Evolutionary conservation across 2,888 invertebrate genomes (phyloP).

Genomic region (Dolomedes plantarius): DNA sequence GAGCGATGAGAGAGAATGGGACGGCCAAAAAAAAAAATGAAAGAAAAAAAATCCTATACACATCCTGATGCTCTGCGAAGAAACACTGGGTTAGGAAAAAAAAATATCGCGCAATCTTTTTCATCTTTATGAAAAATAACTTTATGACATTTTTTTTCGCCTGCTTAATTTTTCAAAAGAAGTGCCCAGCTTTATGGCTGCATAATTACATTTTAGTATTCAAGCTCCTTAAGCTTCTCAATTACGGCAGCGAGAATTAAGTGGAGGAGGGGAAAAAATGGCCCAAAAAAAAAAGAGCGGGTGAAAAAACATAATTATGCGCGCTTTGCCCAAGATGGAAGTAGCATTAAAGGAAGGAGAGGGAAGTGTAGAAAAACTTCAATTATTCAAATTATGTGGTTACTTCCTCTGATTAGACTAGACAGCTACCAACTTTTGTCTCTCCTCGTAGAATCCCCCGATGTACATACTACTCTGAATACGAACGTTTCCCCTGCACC

Average conservation of each 20-base stretch:
- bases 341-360: constrained; percentile 37
- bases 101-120: constrained; percentile 51
- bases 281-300: constrained; percentile 31
- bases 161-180: constrained; percentile 66
- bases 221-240: constrained; percentile 59
- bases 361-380: constrained; percentile 48
- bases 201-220: constrained; percentile 70
- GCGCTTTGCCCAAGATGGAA: constrained; percentile 22
- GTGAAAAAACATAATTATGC: constrained; percentile 61
- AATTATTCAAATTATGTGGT: constrained; percentile 71
- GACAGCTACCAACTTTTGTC: constrained; percentile 59
- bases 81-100: constrained; percentile 11
- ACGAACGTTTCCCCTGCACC: constrained; percentile 44
- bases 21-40: too few species aligned
- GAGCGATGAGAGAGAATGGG: background rate
- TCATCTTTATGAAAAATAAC: constrained; percentile 70
- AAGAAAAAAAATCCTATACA: constrained; percentile 10
- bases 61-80: background rate
- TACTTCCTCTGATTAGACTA: constrained; percentile 60
- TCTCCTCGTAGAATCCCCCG: constrained; percentile 14
- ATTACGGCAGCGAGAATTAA: constrained; percentile 68
- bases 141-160: constrained; percentile 46
- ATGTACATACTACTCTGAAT: constrained; percentile 12
- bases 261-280: background rate
- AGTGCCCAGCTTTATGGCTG: constrained; percentile 64